A percentile compares a stretch with the other conserved stretches of the same genome.
Conservation (phyloP, 1,140 invertebrate species). For the Pteromalus puparum region DNA sequence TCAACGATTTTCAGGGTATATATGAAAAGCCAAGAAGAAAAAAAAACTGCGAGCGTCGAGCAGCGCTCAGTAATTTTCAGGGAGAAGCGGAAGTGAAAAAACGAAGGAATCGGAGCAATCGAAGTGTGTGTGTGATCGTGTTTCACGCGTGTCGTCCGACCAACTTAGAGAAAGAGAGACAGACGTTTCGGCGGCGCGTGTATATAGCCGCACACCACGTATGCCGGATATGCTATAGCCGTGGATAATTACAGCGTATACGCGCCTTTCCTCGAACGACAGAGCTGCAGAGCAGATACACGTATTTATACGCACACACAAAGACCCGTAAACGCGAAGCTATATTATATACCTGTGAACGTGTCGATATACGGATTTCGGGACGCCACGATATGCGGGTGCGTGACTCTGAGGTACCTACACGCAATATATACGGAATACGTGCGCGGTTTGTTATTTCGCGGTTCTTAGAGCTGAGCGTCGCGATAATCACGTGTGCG, state of each 20-base stretch:
- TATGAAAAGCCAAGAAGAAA: neutral
- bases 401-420: neutral
- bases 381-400: neutral
- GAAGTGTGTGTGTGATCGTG: too few species aligned
- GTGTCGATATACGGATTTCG: constrained; percentile 22
- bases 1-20: neutral
- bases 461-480: constrained; percentile 27
- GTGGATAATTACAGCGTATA: constrained; percentile 40
- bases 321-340: neutral
- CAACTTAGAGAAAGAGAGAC: neutral
- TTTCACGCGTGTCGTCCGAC: neutral
- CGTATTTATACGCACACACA: neutral
- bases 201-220: neutral
- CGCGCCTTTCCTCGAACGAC: constrained; percentile 20
- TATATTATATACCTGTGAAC: neutral
- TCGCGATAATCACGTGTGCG: constrained; percentile 16
- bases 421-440: neutral
- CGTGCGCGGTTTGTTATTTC: constrained; percentile 30
- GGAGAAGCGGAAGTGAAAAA: constrained; percentile 25
- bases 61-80: neutral
- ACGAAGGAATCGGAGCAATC: too few species aligned
- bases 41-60: neutral
- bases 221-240: constrained; percentile 42
- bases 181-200: neutral
- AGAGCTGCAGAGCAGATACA: neutral